Base-by-base conservation (phyloP, 2,888 invertebrate genomes). In the Hyposoter dolosus region DNA sequence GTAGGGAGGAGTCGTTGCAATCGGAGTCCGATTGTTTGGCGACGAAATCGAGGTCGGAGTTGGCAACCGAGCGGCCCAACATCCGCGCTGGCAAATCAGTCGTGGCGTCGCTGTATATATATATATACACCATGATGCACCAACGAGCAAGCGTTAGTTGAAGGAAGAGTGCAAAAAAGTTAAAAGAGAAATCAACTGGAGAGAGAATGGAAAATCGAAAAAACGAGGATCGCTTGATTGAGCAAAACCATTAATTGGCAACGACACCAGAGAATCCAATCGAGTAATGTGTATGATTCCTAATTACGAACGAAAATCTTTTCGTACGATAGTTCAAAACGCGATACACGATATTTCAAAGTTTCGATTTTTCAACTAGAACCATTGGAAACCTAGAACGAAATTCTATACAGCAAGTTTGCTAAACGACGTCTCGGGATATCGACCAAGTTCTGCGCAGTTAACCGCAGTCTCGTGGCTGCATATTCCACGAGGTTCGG, bases 11-110 rank as follows among this genome's bases (percentile, higher is more conserved):
- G 75, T 79, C 32, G 63, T 71, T 19, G 80, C 71, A 81, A 84
- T 76, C 80, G 84, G 63, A 80, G 80, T 60, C 63, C 69, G 80
- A 84, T 84, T 84, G 84, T 84, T 84, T 84, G 80, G 80, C 76
- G 84, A 81, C 65, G 71, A 76, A 80, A 84, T 84, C 80, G 84
- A 81, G 76, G 76, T 81, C 80, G 84, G 71, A 65, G 71, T 84
- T 45, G 63, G 65, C 80, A 76, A 72, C 71, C 65, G 17, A 84
- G 47, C 71, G 75, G 56, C 56, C 45, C 84, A 71, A 76, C 71
- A 77, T 76, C 66, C 76, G 76, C 76, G 71, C 65, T 72, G 47
- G 28, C 53, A 17, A 75, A 80, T 81, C 75, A 79, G 53, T 80
- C 56, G 75, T 6, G 35, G 35, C 71, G 53, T 77, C 17, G 53